A percentile compares a stretch with the other conserved stretches of the same genome.
Evolutionary conservation across 2,797 vertebrate genomes (phyloP).

Genomic region (Gallirallus australis): DNA sequence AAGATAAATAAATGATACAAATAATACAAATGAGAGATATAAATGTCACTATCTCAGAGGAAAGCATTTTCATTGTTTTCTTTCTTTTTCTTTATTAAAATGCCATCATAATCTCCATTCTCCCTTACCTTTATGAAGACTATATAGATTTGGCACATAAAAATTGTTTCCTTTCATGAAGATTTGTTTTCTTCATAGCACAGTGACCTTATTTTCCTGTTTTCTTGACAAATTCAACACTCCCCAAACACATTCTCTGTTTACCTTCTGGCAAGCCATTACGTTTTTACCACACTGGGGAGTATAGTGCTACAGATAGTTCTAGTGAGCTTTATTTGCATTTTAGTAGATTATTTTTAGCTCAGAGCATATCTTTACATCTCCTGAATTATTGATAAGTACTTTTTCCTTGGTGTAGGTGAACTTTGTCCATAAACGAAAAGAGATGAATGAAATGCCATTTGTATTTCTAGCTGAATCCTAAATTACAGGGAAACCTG

Average conservation of each 20-base stretch:
- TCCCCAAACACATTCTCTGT: not conserved
- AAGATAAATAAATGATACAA: not conserved
- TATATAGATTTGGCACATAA: not conserved
- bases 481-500: not conserved
- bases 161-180: not conserved
- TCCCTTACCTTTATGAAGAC: not conserved
- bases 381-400: conserved; percentile 8
- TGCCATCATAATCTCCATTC: not conserved
- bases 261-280: not conserved
- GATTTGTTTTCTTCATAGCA: not conserved
- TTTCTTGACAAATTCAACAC: not conserved
- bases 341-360: not conserved
- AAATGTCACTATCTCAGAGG: not conserved
- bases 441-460: not conserved
- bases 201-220: not conserved
- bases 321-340: conserved; percentile 1
- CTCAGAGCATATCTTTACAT: not conserved
- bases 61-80: not conserved
- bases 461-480: not conserved
- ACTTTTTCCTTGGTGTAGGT: not conserved
- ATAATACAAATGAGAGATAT: not conserved
- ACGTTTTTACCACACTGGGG: not conserved
- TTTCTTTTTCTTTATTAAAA: not conserved
- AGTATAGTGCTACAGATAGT: not conserved
- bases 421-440: not conserved